Conservation (phyloP, 2,797 vertebrate species). For the Sebastes aleutianus region DNA sequence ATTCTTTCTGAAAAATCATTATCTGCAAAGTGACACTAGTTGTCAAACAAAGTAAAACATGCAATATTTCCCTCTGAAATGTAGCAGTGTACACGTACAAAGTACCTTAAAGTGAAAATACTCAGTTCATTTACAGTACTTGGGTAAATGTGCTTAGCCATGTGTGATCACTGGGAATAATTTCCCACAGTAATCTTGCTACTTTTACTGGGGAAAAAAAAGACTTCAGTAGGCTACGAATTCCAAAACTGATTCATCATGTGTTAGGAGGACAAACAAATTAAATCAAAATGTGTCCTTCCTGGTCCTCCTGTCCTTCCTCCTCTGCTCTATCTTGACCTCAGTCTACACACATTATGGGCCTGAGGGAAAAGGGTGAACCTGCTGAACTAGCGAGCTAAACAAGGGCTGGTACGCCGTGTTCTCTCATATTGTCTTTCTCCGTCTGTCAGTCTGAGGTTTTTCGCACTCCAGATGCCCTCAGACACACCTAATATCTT, state of each 20-base stretch:
- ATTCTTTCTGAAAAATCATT: not conserved
- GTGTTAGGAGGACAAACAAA: not conserved
- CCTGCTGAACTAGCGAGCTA: conserved; percentile 42
- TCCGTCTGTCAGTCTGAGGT: conserved; percentile 51
- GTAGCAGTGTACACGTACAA: not conserved
- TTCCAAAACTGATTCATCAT: not conserved
- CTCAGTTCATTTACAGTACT: not conserved
- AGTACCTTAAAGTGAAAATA: not conserved
- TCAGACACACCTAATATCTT: conserved; percentile 60
- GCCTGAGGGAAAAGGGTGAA: conserved; percentile 53
- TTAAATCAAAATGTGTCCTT: not conserved
- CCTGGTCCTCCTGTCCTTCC: not conserved
- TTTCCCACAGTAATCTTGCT: not conserved
- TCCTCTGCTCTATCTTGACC: conserved; percentile 28
- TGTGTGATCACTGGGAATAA: not conserved
- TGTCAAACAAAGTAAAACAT: not conserved
- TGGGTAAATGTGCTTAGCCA: not conserved
- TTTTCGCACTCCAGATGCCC: conserved; percentile 60
- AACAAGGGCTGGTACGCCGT: conserved; percentile 33
- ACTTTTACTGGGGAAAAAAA: not conserved
- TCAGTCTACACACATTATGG: conserved; percentile 4
- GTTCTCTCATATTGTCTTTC: conserved; percentile 46
- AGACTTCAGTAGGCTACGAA: not conserved
- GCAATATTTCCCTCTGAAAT: not conserved
- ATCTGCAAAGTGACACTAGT: not conserved